Percentiles rank a stretch among this genome's conserved stretches.
Evolutionary conservation across 1,140 invertebrate species (phyloP).

Genomic region (Homalodisca vitripennis): DNA sequence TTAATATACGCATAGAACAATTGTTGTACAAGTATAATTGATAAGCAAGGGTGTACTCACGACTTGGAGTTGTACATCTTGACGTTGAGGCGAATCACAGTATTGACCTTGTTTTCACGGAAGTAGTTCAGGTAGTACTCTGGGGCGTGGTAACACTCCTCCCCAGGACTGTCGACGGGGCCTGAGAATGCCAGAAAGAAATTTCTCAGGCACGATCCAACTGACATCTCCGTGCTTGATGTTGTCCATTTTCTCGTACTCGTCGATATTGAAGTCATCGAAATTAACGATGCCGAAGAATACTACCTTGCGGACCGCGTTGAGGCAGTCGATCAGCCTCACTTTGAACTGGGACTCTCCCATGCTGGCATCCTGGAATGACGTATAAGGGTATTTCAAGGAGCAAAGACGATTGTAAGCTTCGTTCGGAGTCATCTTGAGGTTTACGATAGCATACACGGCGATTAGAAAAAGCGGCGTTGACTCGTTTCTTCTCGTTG

Average conservation of each 20-base stretch:
- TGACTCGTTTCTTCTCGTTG: constrained; percentile 68
- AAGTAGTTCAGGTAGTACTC: constrained; percentile 97
- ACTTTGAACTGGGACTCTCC: constrained; percentile 71
- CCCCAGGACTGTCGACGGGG: constrained; percentile 71
- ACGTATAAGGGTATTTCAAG: constrained; percentile 54
- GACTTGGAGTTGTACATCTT: constrained; percentile 89
- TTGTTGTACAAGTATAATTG: too few species aligned
- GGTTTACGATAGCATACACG: constrained; percentile 77
- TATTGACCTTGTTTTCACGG: constrained; percentile 84
- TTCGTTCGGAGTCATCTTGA: constrained; percentile 79
- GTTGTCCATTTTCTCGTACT: constrained; percentile 94
- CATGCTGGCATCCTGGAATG: constrained; percentile 64
- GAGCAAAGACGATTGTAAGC: constrained; percentile 61
- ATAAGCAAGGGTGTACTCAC: constrained; percentile 45
- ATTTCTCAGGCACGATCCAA: constrained; percentile 97
- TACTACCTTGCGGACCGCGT: constrained; percentile 83
- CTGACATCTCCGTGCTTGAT: constrained; percentile 99
- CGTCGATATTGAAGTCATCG: constrained; percentile 88
- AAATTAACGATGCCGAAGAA: constrained; percentile 91
- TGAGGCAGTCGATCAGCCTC: constrained; percentile 81
- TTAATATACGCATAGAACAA: too few species aligned
- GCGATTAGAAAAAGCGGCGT: constrained; percentile 73
- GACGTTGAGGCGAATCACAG: constrained; percentile 90
- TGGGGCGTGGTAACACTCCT: constrained; percentile 82
- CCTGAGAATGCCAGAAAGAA: constrained; percentile 94